Conservation (phyloP, 1,140 invertebrate genomes). For the Pemphigus obesinymphae region DNA sequence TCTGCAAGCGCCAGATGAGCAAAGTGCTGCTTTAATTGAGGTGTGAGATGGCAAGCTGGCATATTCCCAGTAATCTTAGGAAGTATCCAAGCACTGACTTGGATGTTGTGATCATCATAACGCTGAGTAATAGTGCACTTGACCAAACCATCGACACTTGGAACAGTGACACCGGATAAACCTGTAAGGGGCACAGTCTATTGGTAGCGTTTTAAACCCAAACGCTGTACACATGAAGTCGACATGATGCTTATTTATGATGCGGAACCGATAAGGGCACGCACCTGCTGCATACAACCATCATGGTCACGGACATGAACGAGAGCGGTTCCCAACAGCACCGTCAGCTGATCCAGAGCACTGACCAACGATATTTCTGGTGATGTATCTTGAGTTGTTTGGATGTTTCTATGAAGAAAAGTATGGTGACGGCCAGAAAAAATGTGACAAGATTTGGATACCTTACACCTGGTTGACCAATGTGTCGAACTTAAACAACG, state of each 20-base stretch:
- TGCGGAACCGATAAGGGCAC: too few relatives aligned
- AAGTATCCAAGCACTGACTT: too few relatives aligned
- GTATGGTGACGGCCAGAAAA: neutral
- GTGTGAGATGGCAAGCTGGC: too few relatives aligned
- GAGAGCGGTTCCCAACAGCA: neutral
- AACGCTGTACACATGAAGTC: neutral
- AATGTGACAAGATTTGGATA: neutral
- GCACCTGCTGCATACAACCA: too few relatives aligned
- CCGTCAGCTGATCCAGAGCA: neutral
- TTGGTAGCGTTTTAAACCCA: neutral
- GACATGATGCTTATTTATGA: neutral
- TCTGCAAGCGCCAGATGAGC: neutral
- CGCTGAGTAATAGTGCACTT: neutral
- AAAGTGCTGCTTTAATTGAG: too few relatives aligned
- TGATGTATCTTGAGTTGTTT: neutral
- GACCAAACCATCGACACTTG: neutral
- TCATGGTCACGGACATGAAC: too few relatives aligned
- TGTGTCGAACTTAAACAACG: neutral
- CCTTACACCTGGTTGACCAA: neutral
- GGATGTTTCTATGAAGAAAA: neutral
- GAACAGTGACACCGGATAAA: neutral
- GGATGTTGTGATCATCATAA: neutral
- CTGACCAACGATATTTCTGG: neutral
- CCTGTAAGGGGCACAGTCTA: neutral
- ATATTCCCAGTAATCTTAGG: too few relatives aligned